Base-by-base conservation (phyloP, 1,140 invertebrate species). In the Drosophila fuyamai region DNA sequence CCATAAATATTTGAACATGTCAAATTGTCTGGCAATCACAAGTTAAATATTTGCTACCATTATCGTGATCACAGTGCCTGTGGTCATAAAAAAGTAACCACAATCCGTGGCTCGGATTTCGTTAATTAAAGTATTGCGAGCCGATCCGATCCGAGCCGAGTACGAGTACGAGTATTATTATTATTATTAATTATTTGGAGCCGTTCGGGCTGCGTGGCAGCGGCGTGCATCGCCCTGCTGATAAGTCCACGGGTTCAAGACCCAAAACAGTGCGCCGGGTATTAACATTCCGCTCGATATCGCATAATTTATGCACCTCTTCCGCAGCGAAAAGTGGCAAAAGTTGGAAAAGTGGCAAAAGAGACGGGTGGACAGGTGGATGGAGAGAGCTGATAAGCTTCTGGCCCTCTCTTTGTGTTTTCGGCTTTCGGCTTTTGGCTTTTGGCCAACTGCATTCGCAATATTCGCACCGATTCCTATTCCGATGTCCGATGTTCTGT, bases 281-380 rank as follows among this genome's bases (percentile, higher is more conserved):
- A 76, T 57, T 60, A 59, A 58, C 56, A 78, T 81, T 67, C 61
- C 79, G 44, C 27, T 48, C 43, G 50, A 61, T 70, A 83, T 57
- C 70, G 55, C 80, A 70, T 83, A 79, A 79, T 79, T 84, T 84
- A 84, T 84, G 76, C 47, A 73, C 40, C 53, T 79, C 62, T 82
- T 82, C 63, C 80, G 74, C 50, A 66, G 23, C 1, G n/a, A 23
- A 23, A 23, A 23, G 23, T 23, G 23, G 23, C 16, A 51, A 13
- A 13, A 18, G 32, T 32, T 16, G 41, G 38, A 6, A 43, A 32
- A 73, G n/a, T 6, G n/a, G 10, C 8, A 12, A 2, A 3, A 18
- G 50, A 36, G 41, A 38, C 38, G 48, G 51, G 35, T 8, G 14
- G 23, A 35, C 14, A 16, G 14, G 12, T 32, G 41, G 18, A 41